Percentiles rank a stretch among this genome's conserved stretches.
phyloP scores from a whole-genome alignment of 1,140 invertebrate species.

The Eriosoma lanigerum region DNA sequence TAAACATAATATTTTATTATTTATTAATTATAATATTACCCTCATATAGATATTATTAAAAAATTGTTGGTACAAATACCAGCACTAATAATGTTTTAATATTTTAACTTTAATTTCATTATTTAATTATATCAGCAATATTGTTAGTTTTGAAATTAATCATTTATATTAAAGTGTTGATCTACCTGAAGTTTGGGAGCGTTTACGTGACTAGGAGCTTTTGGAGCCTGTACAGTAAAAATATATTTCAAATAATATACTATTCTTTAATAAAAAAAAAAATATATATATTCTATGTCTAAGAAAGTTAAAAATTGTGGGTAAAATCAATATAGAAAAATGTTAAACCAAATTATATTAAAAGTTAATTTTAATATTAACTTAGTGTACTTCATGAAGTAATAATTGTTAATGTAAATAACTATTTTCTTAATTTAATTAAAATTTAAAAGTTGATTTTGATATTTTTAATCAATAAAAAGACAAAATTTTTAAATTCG shows the following conservation, averaged over 20 bases:
- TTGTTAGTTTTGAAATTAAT: constrained; percentile 1
- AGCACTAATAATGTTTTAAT: constrained; percentile 1
- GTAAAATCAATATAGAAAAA: too few species aligned
- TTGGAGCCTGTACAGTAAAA: constrained; percentile 48
- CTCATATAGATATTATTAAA: neutral
- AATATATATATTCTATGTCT: neutral
- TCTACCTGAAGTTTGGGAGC: constrained; percentile 45
- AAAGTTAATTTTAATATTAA: too few species aligned
- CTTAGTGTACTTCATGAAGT: too few species aligned
- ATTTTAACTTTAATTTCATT: neutral
- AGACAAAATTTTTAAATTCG: too few species aligned
- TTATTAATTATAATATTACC: neutral
- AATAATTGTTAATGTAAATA: too few species aligned
- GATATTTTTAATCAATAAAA: too few species aligned
- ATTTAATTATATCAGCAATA: neutral
- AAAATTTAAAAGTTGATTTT: too few species aligned
- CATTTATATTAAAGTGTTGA: constrained; percentile 7
- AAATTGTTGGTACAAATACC: too few species aligned
- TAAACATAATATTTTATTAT: neutral
- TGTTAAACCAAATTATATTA: too few species aligned
- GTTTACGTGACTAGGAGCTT: constrained; percentile 46
- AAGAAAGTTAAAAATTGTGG: too few species aligned
- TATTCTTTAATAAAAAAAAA: neutral
- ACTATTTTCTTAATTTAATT: too few species aligned
- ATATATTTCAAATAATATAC: neutral